These are phyloP conservation scores for Apodemus sylvaticus DNA, from an alignment of 2,113 vertebrate species.

Conservation along the genomic window DNA sequence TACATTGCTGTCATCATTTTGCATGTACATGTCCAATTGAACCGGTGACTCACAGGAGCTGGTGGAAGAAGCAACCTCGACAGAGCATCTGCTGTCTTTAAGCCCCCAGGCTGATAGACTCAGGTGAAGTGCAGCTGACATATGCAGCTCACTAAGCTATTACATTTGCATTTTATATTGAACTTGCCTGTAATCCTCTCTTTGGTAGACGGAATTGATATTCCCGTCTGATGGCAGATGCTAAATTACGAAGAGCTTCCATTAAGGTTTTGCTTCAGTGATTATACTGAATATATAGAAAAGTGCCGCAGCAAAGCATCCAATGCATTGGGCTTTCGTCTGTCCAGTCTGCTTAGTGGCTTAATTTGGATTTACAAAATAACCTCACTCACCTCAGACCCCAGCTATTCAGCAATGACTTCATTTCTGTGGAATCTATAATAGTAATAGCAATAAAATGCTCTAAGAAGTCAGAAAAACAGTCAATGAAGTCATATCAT, in stretches of 20 bases:
- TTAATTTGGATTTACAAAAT: slow-evolving; percentile 16
- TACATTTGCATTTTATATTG: slow-evolving; percentile 73
- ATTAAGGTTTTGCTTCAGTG: slow-evolving; percentile 41
- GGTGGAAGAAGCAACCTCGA: background rate
- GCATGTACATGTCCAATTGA: background rate
- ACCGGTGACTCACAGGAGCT: background rate
- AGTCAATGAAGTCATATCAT: background rate
- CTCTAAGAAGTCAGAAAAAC: background rate
- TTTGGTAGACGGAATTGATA: slow-evolving; percentile 47
- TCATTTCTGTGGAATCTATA: slow-evolving; percentile 1
- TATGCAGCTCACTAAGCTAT: slow-evolving; percentile 42
- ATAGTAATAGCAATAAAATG: background rate
- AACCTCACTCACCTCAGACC: slow-evolving; percentile 23
- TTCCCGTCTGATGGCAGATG: slow-evolving; percentile 45
- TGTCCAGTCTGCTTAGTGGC: background rate
- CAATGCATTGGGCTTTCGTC: background rate
- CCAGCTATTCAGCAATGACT: background rate
- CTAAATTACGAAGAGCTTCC: slow-evolving; percentile 54
- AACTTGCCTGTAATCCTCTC: background rate
- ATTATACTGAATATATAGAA: background rate
- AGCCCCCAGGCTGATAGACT: slow-evolving; percentile 64
- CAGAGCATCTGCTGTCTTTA: slow-evolving; percentile 46
- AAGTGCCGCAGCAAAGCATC: background rate
- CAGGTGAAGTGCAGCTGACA: slow-evolving; percentile 58
- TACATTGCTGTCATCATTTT: background rate